A percentile compares a stretch with the other conserved stretches of the same genome.
Evolutionary conservation across 2,113 vertebrate genomes (phyloP).

Genomic region (Pluvialis apricaria): DNA sequence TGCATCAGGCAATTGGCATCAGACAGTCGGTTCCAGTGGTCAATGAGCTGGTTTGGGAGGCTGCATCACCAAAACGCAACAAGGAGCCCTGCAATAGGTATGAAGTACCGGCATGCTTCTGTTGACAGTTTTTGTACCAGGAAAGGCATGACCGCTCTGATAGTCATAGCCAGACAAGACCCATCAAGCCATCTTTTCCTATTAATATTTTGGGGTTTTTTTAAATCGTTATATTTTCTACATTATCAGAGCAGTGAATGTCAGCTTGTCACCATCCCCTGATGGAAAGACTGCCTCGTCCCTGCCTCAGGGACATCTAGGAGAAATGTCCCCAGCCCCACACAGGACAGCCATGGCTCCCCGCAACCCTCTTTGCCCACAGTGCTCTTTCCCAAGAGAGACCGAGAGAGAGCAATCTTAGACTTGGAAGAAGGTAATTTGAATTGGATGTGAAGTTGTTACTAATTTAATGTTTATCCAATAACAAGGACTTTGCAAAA

Average conservation of each 20-base stretch:
- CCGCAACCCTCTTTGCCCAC: neutral
- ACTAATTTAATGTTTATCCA: conserved; percentile 72
- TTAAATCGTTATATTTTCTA: neutral
- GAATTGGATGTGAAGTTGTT: conserved; percentile 66
- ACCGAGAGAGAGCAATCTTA: neutral
- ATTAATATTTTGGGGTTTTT: neutral
- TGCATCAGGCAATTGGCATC: neutral
- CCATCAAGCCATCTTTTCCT: neutral
- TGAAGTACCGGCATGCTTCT: neutral
- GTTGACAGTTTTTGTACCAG: neutral
- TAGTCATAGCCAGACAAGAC: neutral
- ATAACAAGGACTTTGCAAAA: conserved; percentile 67
- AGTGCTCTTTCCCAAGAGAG: neutral
- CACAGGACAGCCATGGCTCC: neutral
- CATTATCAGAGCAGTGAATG: neutral
- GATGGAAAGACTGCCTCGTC: neutral
- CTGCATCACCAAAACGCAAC: neutral
- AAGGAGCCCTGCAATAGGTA: neutral
- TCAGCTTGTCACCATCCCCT: neutral
- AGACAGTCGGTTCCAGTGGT: neutral
- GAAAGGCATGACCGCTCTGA: neutral
- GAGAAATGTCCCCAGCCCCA: neutral
- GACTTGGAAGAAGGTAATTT: conserved; percentile 31
- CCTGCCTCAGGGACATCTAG: neutral
- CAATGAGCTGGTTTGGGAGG: neutral